These are phyloP conservation scores for Rhincodon typus DNA, from an alignment of 2,797 vertebrate species.

Conservation along the genomic window DNA sequence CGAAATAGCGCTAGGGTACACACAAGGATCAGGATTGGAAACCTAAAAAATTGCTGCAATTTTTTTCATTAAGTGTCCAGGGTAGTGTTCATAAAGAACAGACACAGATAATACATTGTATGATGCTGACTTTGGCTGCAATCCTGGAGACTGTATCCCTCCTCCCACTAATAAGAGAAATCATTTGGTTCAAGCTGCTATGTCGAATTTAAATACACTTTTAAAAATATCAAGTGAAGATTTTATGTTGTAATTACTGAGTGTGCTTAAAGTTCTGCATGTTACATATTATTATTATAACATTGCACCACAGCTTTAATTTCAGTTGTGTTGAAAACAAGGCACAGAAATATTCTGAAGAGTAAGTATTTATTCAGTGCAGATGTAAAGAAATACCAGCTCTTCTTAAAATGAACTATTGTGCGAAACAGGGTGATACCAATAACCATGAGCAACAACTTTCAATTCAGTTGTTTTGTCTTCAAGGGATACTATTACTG, in stretches of 20 bases:
- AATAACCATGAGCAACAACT: not conserved
- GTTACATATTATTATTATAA: not conserved
- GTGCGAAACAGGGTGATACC: not conserved
- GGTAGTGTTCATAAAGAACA: not conserved
- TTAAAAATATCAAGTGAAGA: not conserved
- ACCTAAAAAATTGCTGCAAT: not conserved
- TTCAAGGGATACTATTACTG: not conserved
- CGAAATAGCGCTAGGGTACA: not conserved
- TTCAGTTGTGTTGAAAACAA: not conserved
- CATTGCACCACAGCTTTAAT: not conserved
- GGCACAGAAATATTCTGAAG: not conserved
- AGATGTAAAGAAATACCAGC: not conserved
- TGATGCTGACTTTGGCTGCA: not conserved
- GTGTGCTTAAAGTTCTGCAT: not conserved
- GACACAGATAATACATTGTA: not conserved
- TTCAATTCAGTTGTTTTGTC: not conserved
- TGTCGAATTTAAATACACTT: not conserved
- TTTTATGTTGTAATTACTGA: not conserved
- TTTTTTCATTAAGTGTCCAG: not conserved
- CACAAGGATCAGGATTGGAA: not conserved
- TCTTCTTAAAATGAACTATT: not conserved
- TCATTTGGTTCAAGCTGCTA: not conserved
- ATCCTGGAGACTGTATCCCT: not conserved
- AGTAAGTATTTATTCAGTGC: slow-evolving; percentile 14
- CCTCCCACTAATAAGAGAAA: not conserved